Conservation (phyloP, 2,797 vertebrate genomes). For the Esox masquinongy region DNA sequence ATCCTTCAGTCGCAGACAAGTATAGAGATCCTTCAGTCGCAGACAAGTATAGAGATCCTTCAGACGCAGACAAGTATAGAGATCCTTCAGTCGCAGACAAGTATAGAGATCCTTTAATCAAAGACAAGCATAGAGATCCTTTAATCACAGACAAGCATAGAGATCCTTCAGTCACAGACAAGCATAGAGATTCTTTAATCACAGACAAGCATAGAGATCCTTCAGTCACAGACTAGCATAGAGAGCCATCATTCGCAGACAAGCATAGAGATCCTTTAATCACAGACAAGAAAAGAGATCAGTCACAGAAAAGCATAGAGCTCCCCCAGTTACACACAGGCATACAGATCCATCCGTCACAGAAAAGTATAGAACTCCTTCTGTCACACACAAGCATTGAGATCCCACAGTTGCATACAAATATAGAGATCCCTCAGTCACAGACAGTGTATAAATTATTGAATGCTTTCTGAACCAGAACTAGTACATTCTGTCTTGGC, state of each 20-base stretch:
- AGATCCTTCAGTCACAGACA: slow-evolving; percentile 9
- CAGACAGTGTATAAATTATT: background rate
- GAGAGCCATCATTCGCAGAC: too few species aligned
- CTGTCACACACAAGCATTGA: slow-evolving; percentile 13
- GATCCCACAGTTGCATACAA: too few species aligned
- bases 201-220: too few species aligned
- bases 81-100: too few species aligned
- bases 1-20: too few species aligned
- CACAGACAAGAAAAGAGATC: slow-evolving; percentile 6
- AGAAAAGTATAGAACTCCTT: background rate
- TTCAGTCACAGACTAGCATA: slow-evolving; percentile 10
- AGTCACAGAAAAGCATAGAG: too few species aligned
- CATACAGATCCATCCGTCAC: too few species aligned
- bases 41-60: too few species aligned
- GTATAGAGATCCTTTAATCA: background rate
- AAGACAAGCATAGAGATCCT: background rate
- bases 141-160: too few species aligned
- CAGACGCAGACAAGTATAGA: too few species aligned
- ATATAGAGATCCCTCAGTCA: slow-evolving; percentile 1
- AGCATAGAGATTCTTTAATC: background rate
- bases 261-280: background rate
- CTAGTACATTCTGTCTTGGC: too few species aligned
- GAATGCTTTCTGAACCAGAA: too few species aligned
- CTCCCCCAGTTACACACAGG: slow-evolving; percentile 2
- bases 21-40: background rate